Evolutionary conservation across 2,113 vertebrate genomes (phyloP).

Genomic region (Eptatretus burgeri): DNA sequence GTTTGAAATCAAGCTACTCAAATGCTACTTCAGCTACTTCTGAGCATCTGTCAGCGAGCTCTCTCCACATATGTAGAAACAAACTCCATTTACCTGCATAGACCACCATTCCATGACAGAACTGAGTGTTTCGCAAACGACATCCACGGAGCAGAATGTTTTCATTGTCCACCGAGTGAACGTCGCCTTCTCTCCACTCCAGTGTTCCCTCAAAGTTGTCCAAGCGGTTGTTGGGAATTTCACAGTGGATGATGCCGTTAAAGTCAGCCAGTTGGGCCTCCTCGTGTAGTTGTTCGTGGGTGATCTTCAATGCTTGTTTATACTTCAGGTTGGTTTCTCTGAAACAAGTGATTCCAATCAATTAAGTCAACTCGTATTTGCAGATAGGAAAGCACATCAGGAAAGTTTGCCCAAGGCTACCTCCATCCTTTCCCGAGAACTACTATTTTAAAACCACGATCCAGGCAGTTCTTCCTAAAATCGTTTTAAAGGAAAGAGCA

Average conservation of each 20-base stretch:
- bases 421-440: too few relatives aligned
- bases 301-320: conserved; percentile 51
- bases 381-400: too few relatives aligned
- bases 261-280: conserved; percentile 35
- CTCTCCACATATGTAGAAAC: too few relatives aligned
- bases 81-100: conserved; percentile 35
- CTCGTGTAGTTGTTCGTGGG: conserved; percentile 37
- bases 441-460: too few relatives aligned
- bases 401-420: too few relatives aligned
- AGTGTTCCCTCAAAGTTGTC: conserved; percentile 60
- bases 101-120: conserved; percentile 45
- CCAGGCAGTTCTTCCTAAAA: too few relatives aligned
- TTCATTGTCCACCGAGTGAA: conserved; percentile 40
- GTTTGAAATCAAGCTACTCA: too few relatives aligned
- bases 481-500: too few relatives aligned
- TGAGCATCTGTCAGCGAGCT: too few relatives aligned
- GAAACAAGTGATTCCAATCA: neutral
- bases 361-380: too few relatives aligned
- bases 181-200: conserved; percentile 21
- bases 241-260: conserved; percentile 45
- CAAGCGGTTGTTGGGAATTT: conserved; percentile 79
- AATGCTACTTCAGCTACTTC: too few relatives aligned
- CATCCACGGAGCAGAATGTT: conserved; percentile 72
- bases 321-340: conserved; percentile 95
- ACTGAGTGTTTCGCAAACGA: conserved; percentile 48